phyloP scores from a whole-genome alignment of 2,797 vertebrate species.

The Menidia menidia region DNA sequence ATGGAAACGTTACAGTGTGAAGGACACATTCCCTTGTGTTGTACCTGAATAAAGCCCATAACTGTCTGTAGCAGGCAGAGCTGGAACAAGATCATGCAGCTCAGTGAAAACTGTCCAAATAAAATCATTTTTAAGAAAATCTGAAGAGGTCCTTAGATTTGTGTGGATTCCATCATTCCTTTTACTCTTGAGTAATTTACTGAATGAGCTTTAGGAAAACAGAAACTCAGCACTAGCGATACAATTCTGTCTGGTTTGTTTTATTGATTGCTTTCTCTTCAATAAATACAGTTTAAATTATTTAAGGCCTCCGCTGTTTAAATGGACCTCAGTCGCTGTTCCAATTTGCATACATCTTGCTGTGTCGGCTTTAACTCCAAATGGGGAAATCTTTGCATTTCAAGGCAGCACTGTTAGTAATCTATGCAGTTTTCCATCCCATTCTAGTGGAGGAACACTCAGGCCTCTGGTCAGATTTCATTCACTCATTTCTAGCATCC shows the following conservation, averaged over 20 bases:
- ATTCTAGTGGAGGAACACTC: constrained; percentile 5
- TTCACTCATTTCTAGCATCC: not conserved
- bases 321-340: not conserved
- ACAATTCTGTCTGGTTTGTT: constrained; percentile 41
- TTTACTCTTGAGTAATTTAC: constrained; percentile 26
- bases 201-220: constrained; percentile 28
- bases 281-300: constrained; percentile 72
- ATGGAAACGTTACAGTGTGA: constrained; percentile 44
- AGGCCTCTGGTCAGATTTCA: not conserved
- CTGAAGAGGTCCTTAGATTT: constrained; percentile 11
- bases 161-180: constrained; percentile 12
- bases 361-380: constrained; percentile 50
- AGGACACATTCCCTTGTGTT: constrained; percentile 57
- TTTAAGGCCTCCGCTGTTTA: constrained; percentile 35
- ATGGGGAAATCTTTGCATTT: constrained; percentile 42
- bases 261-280: constrained; percentile 62
- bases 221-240: constrained; percentile 19
- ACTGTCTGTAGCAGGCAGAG: constrained; percentile 16
- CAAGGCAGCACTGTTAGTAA: constrained; percentile 45
- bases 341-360: constrained; percentile 4
- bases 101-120: constrained; percentile 19
- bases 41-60: constrained; percentile 27
- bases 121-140: constrained; percentile 29
- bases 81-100: constrained; percentile 30
- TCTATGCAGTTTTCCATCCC: no score